Percentiles rank a stretch among this genome's conserved stretches.
These are phyloP conservation scores for Intoshia linei DNA, from an alignment of 1,140 invertebrate genomes.

Conservation along the genomic window DNA sequence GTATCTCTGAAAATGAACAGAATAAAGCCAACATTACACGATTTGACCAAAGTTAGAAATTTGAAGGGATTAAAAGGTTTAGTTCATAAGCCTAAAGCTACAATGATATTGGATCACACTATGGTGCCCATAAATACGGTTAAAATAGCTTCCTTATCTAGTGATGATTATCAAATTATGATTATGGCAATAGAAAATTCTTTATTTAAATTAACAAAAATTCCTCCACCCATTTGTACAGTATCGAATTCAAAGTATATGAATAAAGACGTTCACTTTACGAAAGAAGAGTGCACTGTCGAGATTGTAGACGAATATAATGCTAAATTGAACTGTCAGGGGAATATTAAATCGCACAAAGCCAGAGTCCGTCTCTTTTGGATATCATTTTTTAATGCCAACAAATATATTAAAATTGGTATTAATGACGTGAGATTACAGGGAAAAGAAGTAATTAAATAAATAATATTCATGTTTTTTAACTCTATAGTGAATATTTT, in stretches of 20 bases:
- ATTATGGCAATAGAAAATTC: constrained; percentile 52
- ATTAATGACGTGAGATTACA: constrained; percentile 77
- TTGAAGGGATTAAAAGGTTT: constrained; percentile 10
- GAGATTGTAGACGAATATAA: constrained; percentile 77
- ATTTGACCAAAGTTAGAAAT: constrained; percentile 7
- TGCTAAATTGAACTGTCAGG: constrained; percentile 45
- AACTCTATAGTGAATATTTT: no score
- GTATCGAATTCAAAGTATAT: no score
- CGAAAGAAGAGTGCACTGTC: constrained; percentile 84
- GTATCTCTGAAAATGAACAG: constrained; percentile 77
- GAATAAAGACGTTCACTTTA: constrained; percentile 40
- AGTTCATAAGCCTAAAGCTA: constrained; percentile 14
- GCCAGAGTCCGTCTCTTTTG: constrained; percentile 73
- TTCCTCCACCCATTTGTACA: no score
- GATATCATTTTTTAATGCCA: constrained; percentile 42
- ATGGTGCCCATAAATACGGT: constrained; percentile 69
- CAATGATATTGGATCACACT: constrained; percentile 60
- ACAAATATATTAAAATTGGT: constrained; percentile 56
- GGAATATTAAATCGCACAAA: constrained; percentile 46
- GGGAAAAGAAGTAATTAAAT: constrained; percentile 88
- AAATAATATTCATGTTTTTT: no score
- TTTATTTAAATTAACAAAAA: constrained; percentile 18
- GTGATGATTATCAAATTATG: constrained; percentile 61
- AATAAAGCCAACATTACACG: constrained; percentile 29
- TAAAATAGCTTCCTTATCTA: constrained; percentile 59